phyloP scores from a whole-genome alignment of 2,888 invertebrate species.

The Eupithecia centaureata region DNA sequence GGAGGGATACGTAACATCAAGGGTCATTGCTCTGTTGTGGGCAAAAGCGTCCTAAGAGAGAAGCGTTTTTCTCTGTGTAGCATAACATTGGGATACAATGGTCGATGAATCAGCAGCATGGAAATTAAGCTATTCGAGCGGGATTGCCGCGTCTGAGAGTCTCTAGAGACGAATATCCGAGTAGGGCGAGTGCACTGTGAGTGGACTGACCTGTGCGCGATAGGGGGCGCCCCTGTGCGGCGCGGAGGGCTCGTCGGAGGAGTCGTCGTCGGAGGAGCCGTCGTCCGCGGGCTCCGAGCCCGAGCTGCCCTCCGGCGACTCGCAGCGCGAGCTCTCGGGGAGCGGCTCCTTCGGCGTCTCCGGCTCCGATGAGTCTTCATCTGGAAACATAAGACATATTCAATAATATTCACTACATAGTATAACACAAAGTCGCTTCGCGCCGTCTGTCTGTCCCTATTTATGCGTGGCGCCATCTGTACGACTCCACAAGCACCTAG shows the following conservation, averaged over 20 bases:
- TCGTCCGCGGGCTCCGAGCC: slow-evolving; percentile 45
- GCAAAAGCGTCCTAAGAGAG: too few species aligned
- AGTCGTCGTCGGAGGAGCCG: slow-evolving; percentile 43
- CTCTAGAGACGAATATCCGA: too few species aligned
- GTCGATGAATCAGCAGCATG: too few species aligned
- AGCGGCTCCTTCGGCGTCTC: slow-evolving; percentile 41
- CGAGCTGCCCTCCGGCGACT: slow-evolving; percentile 54
- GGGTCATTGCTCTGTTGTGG: too few species aligned
- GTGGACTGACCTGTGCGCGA: slow-evolving; percentile 50
- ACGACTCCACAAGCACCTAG: too few species aligned
- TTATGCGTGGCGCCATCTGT: too few species aligned
- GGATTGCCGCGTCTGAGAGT: too few species aligned
- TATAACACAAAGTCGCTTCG: neutral
- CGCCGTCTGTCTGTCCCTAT: neutral
- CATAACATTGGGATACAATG: too few species aligned
- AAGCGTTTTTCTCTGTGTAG: too few species aligned
- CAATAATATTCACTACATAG: neutral
- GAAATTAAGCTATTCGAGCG: too few species aligned
- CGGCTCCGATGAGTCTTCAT: slow-evolving; percentile 56
- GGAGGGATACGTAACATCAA: too few species aligned
- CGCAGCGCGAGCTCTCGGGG: slow-evolving; percentile 41
- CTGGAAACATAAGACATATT: slow-evolving; percentile 35
- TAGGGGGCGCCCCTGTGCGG: slow-evolving; percentile 40
- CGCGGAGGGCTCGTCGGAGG: slow-evolving; percentile 36
- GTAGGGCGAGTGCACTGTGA: too few species aligned